Base-by-base conservation (phyloP, 2,797 vertebrate species). In the Oophaga sylvatica region DNA sequence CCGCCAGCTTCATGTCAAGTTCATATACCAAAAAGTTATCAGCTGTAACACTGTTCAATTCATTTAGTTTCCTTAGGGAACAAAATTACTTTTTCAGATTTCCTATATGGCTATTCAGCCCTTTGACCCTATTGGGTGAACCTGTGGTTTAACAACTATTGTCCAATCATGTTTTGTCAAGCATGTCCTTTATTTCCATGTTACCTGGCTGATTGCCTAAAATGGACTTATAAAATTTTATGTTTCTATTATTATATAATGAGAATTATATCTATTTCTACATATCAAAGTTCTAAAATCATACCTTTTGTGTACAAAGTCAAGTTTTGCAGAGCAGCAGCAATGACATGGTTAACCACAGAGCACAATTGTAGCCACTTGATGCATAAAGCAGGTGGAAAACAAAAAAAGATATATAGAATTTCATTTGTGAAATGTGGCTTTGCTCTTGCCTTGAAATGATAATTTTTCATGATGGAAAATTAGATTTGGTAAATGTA, bases 401-500 rank as follows among this genome's bases (percentile, higher is more conserved):
- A 65, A 59, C 68, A 76, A 31, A 75, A 75, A 53, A 19, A 48
- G 41, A 73, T 67, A 26, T 77, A 81, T 63, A 81, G 59, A 87
- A 81, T 81, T 87, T 75, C 57, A 81, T 9, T 53, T 76, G 70
- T 79, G 41, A 85, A 85, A 85, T 57, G 70, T 29, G 80, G 83
- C 45, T 71, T 68, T 75, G 20, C 57, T 17, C 17, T 41, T 82
- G 85, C 79, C 57, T 81, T 81, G 26, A 87, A 68, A 80, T 70
- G 48, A 86, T 87, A 73, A 87, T 71, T 48, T 81, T 87, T 87
- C 78, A 87, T 29, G 56, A 59, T 87, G 77, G 85, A 87, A 87
- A 81, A 85, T 78, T 77, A 77, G 60, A 62, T n/a, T 56, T 75
- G 26, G 73, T 78, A 78, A 78, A 78, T 77, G 73, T 12, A 85